Evolutionary conservation across 2,113 vertebrate genomes (phyloP), one percentile per base, ranked within the genome.

Genomic region (Mirounga angustirostris): DNA sequence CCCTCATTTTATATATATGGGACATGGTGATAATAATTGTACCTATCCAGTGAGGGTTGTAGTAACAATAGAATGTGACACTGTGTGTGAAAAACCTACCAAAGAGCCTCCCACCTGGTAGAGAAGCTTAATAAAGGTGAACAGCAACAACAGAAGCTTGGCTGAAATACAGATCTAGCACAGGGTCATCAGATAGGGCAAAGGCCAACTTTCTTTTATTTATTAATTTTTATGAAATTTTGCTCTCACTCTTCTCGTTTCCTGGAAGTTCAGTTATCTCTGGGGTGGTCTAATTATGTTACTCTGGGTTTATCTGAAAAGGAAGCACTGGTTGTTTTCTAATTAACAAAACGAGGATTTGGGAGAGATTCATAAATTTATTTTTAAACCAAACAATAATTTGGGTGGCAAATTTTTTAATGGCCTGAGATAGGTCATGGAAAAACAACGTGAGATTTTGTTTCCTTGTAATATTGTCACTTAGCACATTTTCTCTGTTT

Each of bases 171-270:
- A 99, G 99, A 99, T 99, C 98, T 98, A 99, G 99, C 96, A 92
- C 81, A 61, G 98, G 99, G 99, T 99, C 99, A 99, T 98, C 74
- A 98, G 99, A 99, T 98, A 98, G 99, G 98, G 98, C 98, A 99
- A 98, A 99, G 99, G 99, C 99, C 98, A 98, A 96, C 98, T 98
- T 3, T 58, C 33, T 79, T 87, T 89, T 88, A 76, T 36, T 98
- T 98, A 98, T 98, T 99, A 98, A 99, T 95, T 99, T 99, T 99
- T 98, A 98, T 98, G 98, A 98, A 95, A 10, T 33, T n/a, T 78
- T 86, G 26, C 6, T 76, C 67, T 92, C 88, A 58, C 3, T 82
- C 16, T 88, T 95, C 99, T 78, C 97, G 89, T 99, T 98, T 98
- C 97, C 96, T 52, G 1, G 97, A 97, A 98, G 97, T 93, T 97